Base-by-base conservation (phyloP, 1,140 invertebrate species). In the Lerema accius region DNA sequence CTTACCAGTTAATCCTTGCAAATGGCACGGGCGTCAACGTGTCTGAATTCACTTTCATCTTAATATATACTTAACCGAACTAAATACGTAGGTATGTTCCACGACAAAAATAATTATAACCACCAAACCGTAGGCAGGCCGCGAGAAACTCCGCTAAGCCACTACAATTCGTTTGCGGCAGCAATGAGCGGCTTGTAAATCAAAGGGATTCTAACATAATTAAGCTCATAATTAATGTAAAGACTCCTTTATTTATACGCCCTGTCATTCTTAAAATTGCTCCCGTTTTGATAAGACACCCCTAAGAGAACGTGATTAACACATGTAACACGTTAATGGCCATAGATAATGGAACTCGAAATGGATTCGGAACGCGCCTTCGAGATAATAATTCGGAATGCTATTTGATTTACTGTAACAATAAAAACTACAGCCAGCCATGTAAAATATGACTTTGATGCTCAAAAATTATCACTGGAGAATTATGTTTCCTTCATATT, bases 211-310 rank as follows among this genome's bases (percentile, higher is more conserved):
- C 84, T 79, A 80, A 85, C 80, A 86, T 88, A 87, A 90, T 90
- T 87, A 87, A 90, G 83, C 83, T 82, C 77, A 90, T 86, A 90
- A 89, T 90, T 87, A 87, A 89, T 88, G 86, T 86, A 89, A 85
- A 85, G 81, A 78, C 82, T 80, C 71, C 68, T 78, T 90, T 89
- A 89, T 90, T 90, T 90, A 88, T 86, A 83, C 82, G 66, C 77
- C 69, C 73, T 80, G 73, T 84, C 84, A 85, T 81, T 85, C 86
- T 86, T 84, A 86, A 85, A 88, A 86, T 89, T 82, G 78, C 80
- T 80, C 76, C 75, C 74, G 76, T 86, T 81, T 84, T 80, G 79
- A 86, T 85, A 85, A 84, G 69, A 69, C 69, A 68, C 62, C 71
- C 68, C 64, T 74, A 70, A 69, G 73, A 75, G 75, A 73, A 78